A percentile compares a stretch with the other conserved stretches of the same genome.
These are phyloP conservation scores for Chauna torquata DNA, from an alignment of 2,113 vertebrate genomes.

Conservation along the genomic window DNA sequence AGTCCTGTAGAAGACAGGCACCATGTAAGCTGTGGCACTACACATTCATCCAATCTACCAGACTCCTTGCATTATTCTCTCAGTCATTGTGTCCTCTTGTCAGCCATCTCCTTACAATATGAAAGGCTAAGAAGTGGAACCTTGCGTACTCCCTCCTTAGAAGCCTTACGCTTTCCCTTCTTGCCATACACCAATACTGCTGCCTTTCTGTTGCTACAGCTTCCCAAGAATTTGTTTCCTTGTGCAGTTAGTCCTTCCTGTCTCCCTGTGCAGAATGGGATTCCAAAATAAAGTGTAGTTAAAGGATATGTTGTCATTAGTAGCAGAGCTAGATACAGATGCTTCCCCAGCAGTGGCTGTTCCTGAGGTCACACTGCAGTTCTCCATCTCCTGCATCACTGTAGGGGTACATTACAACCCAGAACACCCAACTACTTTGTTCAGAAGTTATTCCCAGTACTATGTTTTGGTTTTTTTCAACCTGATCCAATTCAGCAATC, in stretches of 20 bases:
- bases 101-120: not conserved
- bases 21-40: not conserved
- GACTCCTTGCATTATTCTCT: not conserved
- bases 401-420: not conserved
- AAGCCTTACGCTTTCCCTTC: not conserved
- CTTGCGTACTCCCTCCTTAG: not conserved
- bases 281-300: not conserved
- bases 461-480: not conserved
- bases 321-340: not conserved
- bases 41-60: not conserved
- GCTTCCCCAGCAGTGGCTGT: not conserved
- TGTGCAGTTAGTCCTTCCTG: not conserved
- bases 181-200: fast-evolving
- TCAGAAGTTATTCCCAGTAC: not conserved
- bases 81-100: not conserved
- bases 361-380: not conserved
- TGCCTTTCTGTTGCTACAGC: not conserved
- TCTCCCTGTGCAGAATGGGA: not conserved
- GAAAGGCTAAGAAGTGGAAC: not conserved
- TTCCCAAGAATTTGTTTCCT: not conserved
- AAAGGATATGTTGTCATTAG: not conserved
- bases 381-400: not conserved
- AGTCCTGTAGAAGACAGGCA: not conserved
- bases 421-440: no score
- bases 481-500: not conserved